Base-by-base conservation (phyloP, 2,888 invertebrate genomes). In the Phortica okadai region DNA sequence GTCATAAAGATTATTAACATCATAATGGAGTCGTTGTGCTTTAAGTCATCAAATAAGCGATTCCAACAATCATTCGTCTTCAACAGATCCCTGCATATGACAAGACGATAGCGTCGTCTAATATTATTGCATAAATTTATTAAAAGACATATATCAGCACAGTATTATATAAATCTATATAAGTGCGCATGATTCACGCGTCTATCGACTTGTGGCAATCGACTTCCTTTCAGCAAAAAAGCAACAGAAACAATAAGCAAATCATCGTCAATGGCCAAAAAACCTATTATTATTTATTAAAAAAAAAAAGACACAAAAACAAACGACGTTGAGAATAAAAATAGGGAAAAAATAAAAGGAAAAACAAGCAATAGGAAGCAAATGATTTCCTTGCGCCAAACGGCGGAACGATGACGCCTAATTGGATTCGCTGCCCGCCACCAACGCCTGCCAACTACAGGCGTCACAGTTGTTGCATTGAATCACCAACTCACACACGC, bases 331-430 rank as follows among this genome's bases (percentile, higher is more conserved):
- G n/a, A 45, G 74, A 66, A 76, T 76, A 66, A 77, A 76, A 74
- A 16, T 5, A 69, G 45, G n/a, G 10, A 69, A 10, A 69, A 62
- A 62, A 62, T 21, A 25, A 16, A 62, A 62, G 25, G 25, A 33
- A 66, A 1, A 66, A 42, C 3, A 6, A 42, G 66, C 11, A 64
- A 66, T 66, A 66, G 41, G 42, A 66, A 66, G 41, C 66, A 76
- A 76, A 80, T 78, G 78, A 83, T 82, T 83, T 83, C 78, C 70
- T 79, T 78, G 80, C 80, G 82, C 82, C 82, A 79, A 83, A 78
- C 82, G 78, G 66, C 74, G 80, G 82, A 77, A 79, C 80, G 76
- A 78, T 62, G 59, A 45, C 73, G 81, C 77, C 80, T 83, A 83
- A 83, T 83, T 83, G 83, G 83, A 83, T 83, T 83, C 62, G 64